A percentile compares a stretch with the other conserved stretches of the same genome.
Conservation (phyloP, 2,888 invertebrate species). For the Dyspetes luteomarginatus region DNA sequence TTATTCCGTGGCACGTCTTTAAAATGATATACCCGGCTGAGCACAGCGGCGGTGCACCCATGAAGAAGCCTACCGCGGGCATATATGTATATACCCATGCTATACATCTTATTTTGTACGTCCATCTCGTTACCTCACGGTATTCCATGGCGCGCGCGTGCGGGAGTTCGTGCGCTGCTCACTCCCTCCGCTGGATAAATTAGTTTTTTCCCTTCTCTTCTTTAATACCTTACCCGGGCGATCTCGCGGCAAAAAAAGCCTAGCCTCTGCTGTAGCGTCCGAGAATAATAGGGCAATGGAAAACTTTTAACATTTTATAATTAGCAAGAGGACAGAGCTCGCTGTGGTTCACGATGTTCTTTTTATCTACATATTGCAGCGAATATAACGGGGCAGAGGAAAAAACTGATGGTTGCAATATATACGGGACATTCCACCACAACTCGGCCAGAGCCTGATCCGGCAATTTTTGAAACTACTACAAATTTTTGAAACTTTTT, state of each 20-base stretch:
- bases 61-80: conserved; percentile 42
- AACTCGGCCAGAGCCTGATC: no score
- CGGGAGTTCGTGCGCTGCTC: conserved; percentile 19
- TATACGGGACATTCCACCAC: no score
- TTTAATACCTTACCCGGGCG: conserved; percentile 64
- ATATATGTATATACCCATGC: conserved; percentile 50
- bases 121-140: conserved; percentile 59
- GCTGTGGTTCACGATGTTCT: conserved; percentile 1
- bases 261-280: conserved; percentile 24
- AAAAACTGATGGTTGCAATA: neutral
- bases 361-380: neutral
- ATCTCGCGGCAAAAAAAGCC: conserved; percentile 67
- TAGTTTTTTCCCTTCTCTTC: conserved; percentile 65
- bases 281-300: conserved; percentile 72
- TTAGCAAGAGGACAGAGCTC: conserved; percentile 62
- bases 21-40: conserved; percentile 77
- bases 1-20: conserved; percentile 81
- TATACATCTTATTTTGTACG: conserved; percentile 63
- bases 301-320: conserved; percentile 75
- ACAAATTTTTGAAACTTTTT: no score
- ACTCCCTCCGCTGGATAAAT: conserved; percentile 70
- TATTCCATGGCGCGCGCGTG: conserved; percentile 13
- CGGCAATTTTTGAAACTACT: no score
- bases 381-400: neutral
- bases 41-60: conserved; percentile 22